These are phyloP conservation scores for Pseudochirops cupreus DNA, from an alignment of 2,797 vertebrate genomes.

Conservation along the genomic window DNA sequence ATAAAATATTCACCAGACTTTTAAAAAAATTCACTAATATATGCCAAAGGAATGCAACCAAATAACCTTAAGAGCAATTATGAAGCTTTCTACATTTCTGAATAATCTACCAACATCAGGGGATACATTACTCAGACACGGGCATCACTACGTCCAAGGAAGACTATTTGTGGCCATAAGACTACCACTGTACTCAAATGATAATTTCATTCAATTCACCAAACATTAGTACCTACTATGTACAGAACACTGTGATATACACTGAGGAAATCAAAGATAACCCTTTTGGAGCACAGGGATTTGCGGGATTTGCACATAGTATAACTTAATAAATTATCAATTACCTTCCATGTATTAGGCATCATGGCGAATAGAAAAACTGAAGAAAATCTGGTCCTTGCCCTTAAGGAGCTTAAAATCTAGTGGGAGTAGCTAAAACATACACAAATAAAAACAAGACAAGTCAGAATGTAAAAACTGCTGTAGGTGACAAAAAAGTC, in stretches of 20 bases:
- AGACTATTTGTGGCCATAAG: not conserved
- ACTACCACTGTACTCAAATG: not conserved
- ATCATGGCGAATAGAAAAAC: not conserved
- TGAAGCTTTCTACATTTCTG: not conserved
- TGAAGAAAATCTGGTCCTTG: not conserved
- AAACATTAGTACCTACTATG: not conserved
- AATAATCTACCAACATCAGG: not conserved
- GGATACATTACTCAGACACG: not conserved
- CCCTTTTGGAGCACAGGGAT: not conserved
- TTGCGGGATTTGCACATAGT: not conserved
- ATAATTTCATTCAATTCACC: not conserved
- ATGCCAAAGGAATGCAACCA: not conserved
- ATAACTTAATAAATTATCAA: not conserved
- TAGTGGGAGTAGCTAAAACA: not conserved
- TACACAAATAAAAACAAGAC: not conserved
- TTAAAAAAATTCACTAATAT: not conserved
- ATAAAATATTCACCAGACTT: not conserved
- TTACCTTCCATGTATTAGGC: not conserved
- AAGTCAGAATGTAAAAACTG: not conserved
- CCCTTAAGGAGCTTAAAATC: not conserved
- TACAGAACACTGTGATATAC: not conserved
- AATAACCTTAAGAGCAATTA: not conserved
- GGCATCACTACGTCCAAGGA: not conserved
- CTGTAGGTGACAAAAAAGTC: not conserved
- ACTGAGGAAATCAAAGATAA: not conserved